These are phyloP conservation scores for Lithophane leautieri DNA, from an alignment of 2,888 invertebrate species.

Conservation along the genomic window DNA sequence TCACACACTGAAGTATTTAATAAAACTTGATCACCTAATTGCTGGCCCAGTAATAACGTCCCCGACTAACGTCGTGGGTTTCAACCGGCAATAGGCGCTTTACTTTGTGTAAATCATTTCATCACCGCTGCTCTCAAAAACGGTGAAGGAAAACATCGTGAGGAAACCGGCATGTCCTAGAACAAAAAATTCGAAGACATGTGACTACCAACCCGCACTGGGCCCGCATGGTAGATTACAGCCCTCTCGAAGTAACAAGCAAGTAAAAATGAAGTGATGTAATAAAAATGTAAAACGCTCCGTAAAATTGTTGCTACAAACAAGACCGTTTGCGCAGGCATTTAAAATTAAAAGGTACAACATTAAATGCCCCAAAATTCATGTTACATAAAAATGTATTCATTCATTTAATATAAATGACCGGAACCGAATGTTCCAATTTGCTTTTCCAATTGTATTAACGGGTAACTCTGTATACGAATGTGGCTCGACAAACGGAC, in stretches of 20 bases:
- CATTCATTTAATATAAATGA: conserved; percentile 55
- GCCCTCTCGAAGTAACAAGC: background rate
- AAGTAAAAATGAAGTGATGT: conserved; percentile 20
- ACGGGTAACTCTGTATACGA: conserved; percentile 14
- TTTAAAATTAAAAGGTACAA: conserved; percentile 49
- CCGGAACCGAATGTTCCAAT: conserved; percentile 49
- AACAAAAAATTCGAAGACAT: too few species aligned
- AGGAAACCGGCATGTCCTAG: too few species aligned
- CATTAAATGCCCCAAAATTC: conserved; percentile 38
- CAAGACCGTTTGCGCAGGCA: conserved; percentile 21
- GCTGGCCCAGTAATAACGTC: too few species aligned
- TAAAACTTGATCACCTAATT: background rate
- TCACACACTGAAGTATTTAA: background rate
- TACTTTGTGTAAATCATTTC: too few species aligned
- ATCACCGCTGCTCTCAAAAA: too few species aligned
- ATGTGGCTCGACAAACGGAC: conserved; percentile 49
- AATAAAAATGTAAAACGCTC: conserved; percentile 35
- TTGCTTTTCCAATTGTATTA: conserved; percentile 47
- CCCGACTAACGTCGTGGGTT: too few species aligned
- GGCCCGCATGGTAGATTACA: too few species aligned
- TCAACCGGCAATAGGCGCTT: too few species aligned
- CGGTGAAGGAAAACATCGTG: too few species aligned
- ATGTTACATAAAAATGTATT: conserved; percentile 49
- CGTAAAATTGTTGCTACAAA: conserved; percentile 7
- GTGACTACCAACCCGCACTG: too few species aligned